Evolutionary conservation across 64 coral and sea anemone genomes (phyloP).

Genomic region (Platygyra sinensis): DNA sequence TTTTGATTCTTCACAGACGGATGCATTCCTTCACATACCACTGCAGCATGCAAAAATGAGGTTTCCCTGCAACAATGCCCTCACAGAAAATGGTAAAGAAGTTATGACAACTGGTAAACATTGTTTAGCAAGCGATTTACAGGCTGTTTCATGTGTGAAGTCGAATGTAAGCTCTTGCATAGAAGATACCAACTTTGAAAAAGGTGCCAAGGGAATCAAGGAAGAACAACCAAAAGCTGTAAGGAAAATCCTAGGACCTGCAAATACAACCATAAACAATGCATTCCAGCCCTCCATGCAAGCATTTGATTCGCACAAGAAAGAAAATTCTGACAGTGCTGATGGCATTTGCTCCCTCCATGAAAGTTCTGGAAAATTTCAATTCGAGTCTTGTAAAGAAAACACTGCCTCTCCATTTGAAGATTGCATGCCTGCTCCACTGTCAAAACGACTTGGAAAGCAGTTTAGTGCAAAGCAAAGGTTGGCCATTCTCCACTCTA

Average conservation of each 20-base stretch:
- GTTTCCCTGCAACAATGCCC: background rate
- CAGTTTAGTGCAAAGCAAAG: constrained; percentile 1
- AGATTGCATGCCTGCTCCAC: constrained; percentile 40
- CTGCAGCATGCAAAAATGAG: background rate
- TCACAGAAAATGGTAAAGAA: background rate
- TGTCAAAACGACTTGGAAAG: constrained; percentile 33
- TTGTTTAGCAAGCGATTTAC: background rate
- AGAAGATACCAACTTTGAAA: background rate
- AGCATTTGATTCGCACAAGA: background rate
- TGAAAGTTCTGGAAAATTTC: background rate
- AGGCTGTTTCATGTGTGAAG: background rate
- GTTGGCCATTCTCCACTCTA: background rate
- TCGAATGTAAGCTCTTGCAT: background rate
- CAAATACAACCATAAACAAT: background rate
- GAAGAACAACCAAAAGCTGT: background rate
- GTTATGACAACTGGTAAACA: background rate
- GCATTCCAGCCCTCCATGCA: background rate
- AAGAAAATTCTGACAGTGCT: background rate
- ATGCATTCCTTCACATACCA: background rate
- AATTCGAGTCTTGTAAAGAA: background rate
- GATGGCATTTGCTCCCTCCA: background rate
- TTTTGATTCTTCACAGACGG: background rate
- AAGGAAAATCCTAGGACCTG: background rate
- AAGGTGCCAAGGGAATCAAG: background rate
- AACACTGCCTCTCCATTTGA: constrained; percentile 24